phyloP scores from a whole-genome alignment of 2,888 invertebrate species.

The Drosophila prolongata region DNA sequence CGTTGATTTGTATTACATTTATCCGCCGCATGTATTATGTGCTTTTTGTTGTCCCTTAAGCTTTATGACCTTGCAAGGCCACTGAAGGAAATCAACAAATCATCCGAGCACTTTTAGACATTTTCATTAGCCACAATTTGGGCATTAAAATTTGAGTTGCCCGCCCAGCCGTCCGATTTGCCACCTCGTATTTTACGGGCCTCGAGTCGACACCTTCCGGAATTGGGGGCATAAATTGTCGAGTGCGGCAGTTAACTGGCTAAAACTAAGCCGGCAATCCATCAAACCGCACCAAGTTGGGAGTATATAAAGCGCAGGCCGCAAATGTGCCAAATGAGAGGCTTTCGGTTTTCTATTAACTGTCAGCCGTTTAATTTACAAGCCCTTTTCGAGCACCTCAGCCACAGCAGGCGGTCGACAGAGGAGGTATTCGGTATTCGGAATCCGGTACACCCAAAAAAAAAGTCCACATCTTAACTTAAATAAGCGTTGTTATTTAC shows the following conservation, averaged over 20 bases:
- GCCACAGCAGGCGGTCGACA: constrained; percentile 8
- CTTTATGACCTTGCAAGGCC: constrained; percentile 24
- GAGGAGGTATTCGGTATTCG: not conserved
- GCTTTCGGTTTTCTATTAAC: constrained; percentile 74
- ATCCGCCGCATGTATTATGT: constrained; percentile 9
- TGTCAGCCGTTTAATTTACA: constrained; percentile 73
- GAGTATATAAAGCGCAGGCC: constrained; percentile 58
- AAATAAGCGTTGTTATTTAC: too few species aligned
- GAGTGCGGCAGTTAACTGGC: constrained; percentile 72
- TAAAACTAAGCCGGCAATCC: constrained; percentile 74
- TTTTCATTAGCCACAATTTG: constrained; percentile 43
- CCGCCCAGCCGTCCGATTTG: not conserved
- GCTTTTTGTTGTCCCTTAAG: constrained; percentile 21
- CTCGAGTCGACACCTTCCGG: constrained; percentile 42
- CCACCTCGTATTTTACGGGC: constrained; percentile 27
- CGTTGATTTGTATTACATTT: not conserved
- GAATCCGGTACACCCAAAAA: not conserved
- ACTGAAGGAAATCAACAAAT: constrained; percentile 31
- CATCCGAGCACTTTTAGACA: constrained; percentile 32
- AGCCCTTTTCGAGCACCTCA: constrained; percentile 44
- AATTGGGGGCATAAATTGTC: constrained; percentile 43
- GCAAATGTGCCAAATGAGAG: constrained; percentile 65
- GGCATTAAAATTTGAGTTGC: constrained; percentile 31
- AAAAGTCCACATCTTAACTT: too few species aligned
- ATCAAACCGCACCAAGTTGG: constrained; percentile 56